A percentile compares a stretch with the other conserved stretches of the same genome.
Evolutionary conservation across 2,888 invertebrate species (phyloP).

Genomic region (Dendrolimus pini): DNA sequence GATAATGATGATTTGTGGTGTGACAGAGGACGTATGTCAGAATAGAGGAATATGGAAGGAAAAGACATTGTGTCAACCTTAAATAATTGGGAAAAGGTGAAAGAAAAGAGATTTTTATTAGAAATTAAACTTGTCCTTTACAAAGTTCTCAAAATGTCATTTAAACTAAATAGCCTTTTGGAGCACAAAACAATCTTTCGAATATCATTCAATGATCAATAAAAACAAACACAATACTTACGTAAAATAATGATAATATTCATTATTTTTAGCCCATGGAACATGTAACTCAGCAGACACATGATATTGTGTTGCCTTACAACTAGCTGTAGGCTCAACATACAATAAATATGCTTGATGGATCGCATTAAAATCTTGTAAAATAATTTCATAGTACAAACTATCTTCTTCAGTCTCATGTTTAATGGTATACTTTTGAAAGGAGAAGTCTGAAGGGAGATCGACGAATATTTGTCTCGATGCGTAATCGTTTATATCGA

Average conservation of each 20-base stretch:
- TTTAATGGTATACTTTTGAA: constrained; percentile 49
- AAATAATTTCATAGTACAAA: constrained; percentile 77
- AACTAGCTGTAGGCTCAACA: constrained; percentile 71
- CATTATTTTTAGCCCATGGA: constrained; percentile 81
- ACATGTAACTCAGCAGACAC: constrained; percentile 78
- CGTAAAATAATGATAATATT: constrained; percentile 78
- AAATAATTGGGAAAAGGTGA: no score
- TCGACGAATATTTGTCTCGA: constrained; percentile 46
- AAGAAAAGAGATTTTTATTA: no score
- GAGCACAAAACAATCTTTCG: not conserved
- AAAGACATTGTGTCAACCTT: no score
- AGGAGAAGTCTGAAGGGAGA: constrained; percentile 47
- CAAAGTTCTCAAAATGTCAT: no score
- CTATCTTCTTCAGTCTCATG: constrained; percentile 75
- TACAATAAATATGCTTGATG: constrained; percentile 78
- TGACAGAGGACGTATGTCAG: no score
- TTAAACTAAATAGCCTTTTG: no score
- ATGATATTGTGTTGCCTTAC: constrained; percentile 62
- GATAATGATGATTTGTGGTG: no score
- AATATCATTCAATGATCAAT: not conserved
- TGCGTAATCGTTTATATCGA: constrained; percentile 78
- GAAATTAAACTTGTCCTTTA: no score
- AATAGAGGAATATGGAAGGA: no score
- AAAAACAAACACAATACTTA: constrained; percentile 41
- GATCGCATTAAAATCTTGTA: constrained; percentile 74